phyloP scores from a whole-genome alignment of 2,888 invertebrate genomes.

The Lepidocyrtoides sp. region DNA sequence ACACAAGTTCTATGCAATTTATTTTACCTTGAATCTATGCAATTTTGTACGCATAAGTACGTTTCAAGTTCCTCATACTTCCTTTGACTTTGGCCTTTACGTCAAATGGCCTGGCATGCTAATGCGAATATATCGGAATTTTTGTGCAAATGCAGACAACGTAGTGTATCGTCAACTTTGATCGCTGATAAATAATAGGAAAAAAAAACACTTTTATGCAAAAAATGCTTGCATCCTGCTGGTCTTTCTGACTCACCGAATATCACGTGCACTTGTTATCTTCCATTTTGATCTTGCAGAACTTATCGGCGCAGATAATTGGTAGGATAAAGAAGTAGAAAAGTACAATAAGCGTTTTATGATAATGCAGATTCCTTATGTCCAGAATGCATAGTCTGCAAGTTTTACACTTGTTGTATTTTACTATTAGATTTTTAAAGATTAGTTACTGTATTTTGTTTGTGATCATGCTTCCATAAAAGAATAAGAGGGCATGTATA shows the following conservation, averaged over 20 bases:
- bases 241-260: neutral
- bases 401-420: neutral
- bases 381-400: neutral
- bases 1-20: slow-evolving; percentile 61
- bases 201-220: neutral
- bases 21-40: slow-evolving; percentile 72
- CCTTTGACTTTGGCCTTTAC: slow-evolving; percentile 43
- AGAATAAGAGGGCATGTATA: neutral
- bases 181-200: neutral
- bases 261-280: neutral
- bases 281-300: neutral
- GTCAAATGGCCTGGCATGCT: neutral
- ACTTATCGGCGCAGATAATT: neutral
- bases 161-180: neutral
- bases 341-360: neutral
- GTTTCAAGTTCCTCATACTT: slow-evolving; percentile 44
- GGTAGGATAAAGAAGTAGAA: neutral
- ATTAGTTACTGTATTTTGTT: neutral
- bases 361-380: neutral
- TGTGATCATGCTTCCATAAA: slow-evolving; percentile 1
- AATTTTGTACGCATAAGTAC: slow-evolving; percentile 68
- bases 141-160: neutral
- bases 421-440: no score
- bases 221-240: slow-evolving; percentile 47
- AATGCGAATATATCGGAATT: neutral